Evolutionary conservation across 2,888 invertebrate species (phyloP), one percentile per base, ranked within the genome.

Genomic region (Meta bourneti): DNA sequence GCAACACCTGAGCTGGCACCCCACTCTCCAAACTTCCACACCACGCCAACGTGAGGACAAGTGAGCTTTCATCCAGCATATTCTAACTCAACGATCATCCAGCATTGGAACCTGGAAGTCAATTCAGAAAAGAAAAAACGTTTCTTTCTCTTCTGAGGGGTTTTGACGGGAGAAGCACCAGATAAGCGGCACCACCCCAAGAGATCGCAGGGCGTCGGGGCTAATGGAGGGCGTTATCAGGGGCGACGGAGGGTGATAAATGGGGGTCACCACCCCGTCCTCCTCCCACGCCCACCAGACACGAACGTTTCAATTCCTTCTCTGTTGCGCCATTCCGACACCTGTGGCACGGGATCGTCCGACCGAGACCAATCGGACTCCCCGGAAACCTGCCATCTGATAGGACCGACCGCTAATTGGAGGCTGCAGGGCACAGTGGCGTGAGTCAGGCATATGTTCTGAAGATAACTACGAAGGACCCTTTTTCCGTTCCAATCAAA

Each of bases 171-270:
- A 20, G 49, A 34, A 70, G 70, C 11, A 69, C 34, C 69, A 51
- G 11, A 5, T 34, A 13, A 11, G 16, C 79, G 20, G 54, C n/a
- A 77, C 69, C 75, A 19, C 74, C 80, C 79, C 71, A 54, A 88
- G 79, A 20, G 52, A 52, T 80, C 61, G 19, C 72, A 81, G 79
- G 88, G 88, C 88, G 88, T 72, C 20, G 49, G 80, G 80, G 72
- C 80, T 88, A 88, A 88, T 88, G 88, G 88, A 88, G 81, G 88
- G 88, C 88, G 88, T 88, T 88, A 88, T 88, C 80, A 52, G 80
- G 79, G 52, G 87, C 75, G 79, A 79, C 79, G 79, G 51, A 20
- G 48, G 20, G 19, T 88, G 80, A 88, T 88, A 88, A 88, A 88
- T 88, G 88, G 74, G 88, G 86, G 85, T 82, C 71, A 51, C 71